phyloP scores from a whole-genome alignment of 1,140 invertebrate species.

The Bombus balteatus region DNA sequence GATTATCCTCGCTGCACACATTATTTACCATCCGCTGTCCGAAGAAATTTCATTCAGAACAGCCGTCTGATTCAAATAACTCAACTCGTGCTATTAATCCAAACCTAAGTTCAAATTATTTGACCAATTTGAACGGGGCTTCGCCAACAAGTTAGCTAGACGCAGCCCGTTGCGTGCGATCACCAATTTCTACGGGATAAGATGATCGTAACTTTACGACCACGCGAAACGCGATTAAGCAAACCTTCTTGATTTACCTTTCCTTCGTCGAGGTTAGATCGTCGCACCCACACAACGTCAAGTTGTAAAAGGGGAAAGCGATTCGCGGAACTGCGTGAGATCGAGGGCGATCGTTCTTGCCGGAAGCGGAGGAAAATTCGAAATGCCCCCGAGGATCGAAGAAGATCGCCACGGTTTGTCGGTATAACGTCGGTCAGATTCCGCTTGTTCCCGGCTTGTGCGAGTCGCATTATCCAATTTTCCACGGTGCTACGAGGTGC shows the following conservation, averaged over 20 bases:
- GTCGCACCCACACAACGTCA: not conserved
- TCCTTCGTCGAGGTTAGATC: not conserved
- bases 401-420: not conserved
- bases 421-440: not conserved
- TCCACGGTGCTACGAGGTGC: constrained; percentile 48
- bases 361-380: constrained; percentile 33
- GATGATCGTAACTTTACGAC: not conserved
- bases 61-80: no score
- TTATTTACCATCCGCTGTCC: no score
- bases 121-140: not conserved
- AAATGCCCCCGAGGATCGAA: constrained; percentile 6
- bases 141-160: not conserved
- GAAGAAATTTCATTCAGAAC: no score
- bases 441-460: constrained; percentile 22
- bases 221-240: not conserved
- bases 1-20: no score
- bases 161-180: no score
- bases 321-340: not conserved
- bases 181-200: not conserved
- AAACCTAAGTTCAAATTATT: not conserved
- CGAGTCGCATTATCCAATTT: constrained; percentile 64
- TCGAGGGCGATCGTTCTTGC: not conserved
- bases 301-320: not conserved
- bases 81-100: no score
- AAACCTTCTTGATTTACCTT: not conserved